A percentile compares a stretch with the other conserved stretches of the same genome.
Evolutionary conservation across 53 echinoderm and acorn worm species (phyloP).

Genomic region (Paelopatides confundens): DNA sequence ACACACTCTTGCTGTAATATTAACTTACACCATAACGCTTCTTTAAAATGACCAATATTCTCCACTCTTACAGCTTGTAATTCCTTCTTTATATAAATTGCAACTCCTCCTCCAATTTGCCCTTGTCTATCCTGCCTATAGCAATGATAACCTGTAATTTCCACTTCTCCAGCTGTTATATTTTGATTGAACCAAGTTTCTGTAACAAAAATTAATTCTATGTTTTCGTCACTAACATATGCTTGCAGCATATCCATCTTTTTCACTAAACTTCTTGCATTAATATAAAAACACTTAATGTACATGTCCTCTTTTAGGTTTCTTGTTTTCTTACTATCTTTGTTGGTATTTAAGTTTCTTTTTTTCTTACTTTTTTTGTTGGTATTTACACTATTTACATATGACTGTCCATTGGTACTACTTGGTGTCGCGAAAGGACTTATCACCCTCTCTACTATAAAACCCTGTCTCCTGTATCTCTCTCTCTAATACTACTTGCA

Average conservation of each 20-base stretch:
- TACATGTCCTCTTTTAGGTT: too few species aligned
- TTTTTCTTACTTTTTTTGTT: neutral
- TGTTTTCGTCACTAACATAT: neutral
- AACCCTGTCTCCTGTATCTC: too few species aligned
- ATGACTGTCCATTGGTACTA: too few species aligned
- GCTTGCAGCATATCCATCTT: neutral
- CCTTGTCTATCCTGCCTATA: slow-evolving; percentile 20
- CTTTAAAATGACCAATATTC: neutral
- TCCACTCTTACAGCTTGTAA: neutral
- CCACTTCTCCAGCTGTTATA: slow-evolving; percentile 40
- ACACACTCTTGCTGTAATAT: neutral
- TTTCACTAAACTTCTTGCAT: neutral
- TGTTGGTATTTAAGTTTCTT: too few species aligned
- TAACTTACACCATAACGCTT: slow-evolving; percentile 6
- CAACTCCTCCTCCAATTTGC: slow-evolving; percentile 35
- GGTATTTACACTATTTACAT: too few species aligned
- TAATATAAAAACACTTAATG: slow-evolving; percentile 23
- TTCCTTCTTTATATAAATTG: neutral
- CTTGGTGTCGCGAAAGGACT: neutral
- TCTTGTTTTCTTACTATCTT: neutral
- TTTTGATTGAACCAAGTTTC: slow-evolving; percentile 32
- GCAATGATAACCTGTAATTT: neutral
- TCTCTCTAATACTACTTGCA: too few species aligned
- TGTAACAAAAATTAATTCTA: neutral
- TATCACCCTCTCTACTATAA: too few species aligned